Conservation (phyloP, 2,113 vertebrate genomes). For the Petromus typicus region DNA sequence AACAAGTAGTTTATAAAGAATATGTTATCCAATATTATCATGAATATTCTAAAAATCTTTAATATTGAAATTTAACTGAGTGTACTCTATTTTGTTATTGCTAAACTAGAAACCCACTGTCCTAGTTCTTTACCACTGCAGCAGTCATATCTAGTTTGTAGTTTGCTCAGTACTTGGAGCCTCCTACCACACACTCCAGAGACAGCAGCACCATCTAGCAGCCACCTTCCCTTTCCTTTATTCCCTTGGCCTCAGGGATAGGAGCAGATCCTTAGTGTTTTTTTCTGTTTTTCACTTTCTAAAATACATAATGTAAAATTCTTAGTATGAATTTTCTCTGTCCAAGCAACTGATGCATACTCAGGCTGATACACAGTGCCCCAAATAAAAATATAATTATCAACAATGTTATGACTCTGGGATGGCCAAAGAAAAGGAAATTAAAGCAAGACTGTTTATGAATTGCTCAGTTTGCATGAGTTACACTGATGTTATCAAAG, state of each 20-base stretch:
- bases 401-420: not conserved
- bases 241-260: not conserved
- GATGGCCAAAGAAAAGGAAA: conserved; percentile 2
- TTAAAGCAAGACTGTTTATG: not conserved
- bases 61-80: conserved; percentile 4
- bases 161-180: not conserved
- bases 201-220: not conserved
- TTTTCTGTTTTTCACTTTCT: conserved; percentile 10
- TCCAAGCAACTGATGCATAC: not conserved
- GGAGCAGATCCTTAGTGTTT: not conserved
- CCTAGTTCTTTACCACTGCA: not conserved
- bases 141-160: not conserved
- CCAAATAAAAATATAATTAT: not conserved
- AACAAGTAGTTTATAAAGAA: not conserved
- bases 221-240: not conserved
- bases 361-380: not conserved
- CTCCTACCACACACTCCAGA: fast-evolving
- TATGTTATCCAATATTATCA: not conserved
- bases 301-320: not conserved
- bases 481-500: not conserved
- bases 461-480: not conserved
- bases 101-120: not conserved
- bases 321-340: conserved; percentile 20
- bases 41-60: conserved; percentile 10
- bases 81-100: conserved; percentile 1